Percentiles rank a stretch among this genome's conserved stretches.
These are phyloP conservation scores for Cephus pygmeus DNA, from an alignment of 2,888 invertebrate genomes.

Conservation along the genomic window DNA sequence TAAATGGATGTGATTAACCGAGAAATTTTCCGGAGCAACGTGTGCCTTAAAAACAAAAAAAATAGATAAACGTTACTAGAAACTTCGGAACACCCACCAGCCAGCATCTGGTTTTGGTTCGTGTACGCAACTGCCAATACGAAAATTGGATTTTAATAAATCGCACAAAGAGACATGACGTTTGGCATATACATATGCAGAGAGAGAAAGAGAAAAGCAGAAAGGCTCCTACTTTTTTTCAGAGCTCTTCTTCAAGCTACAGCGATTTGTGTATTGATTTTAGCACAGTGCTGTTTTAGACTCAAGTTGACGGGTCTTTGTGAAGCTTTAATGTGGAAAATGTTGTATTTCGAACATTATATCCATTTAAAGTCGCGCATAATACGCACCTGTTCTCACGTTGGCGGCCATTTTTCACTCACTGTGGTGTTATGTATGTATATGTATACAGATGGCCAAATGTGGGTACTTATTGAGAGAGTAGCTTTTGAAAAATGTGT, in stretches of 20 bases:
- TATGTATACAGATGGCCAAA: neutral
- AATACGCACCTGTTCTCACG: conserved; percentile 57
- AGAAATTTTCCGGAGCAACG: neutral
- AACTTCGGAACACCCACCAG: conserved; percentile 7
- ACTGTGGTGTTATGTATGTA: neutral
- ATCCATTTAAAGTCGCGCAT: conserved; percentile 16
- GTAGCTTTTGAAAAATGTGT: neutral
- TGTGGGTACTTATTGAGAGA: neutral
- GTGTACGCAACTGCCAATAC: conserved; percentile 6
- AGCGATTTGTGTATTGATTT: neutral
- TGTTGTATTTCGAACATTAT: neutral
- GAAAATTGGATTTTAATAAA: conserved; percentile 1
- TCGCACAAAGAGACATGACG: neutral
- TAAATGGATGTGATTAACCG: neutral
- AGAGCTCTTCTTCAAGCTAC: neutral
- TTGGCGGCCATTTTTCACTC: conserved; percentile 55
- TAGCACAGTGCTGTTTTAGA: neutral
- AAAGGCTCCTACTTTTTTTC: neutral
- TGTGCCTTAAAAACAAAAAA: neutral
- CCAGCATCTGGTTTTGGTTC: conserved; percentile 16
- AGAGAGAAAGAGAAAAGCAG: neutral
- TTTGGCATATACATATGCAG: neutral
- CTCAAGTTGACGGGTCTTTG: neutral
- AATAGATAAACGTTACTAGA: neutral
- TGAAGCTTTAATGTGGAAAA: neutral